Evolutionary conservation across 1,140 invertebrate species (phyloP).

Genomic region (Rhyacophila brunnea): DNA sequence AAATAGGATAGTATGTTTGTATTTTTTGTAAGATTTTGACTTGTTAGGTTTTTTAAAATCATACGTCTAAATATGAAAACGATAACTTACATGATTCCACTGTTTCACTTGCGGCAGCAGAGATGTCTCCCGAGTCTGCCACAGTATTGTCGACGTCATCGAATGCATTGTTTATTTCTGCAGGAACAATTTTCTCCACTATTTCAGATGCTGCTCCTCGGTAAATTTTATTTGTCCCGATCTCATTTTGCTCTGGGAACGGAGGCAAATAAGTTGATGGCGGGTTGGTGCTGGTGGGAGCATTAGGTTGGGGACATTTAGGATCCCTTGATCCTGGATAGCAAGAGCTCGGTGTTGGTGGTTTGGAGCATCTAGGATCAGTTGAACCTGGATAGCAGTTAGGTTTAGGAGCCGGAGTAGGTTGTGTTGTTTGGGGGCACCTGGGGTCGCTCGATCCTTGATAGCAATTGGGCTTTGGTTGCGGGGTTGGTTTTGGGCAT

Average conservation of each 20-base stretch:
- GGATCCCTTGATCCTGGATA: conserved; percentile 61
- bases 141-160: conserved; percentile 9
- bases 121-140: conserved; percentile 7
- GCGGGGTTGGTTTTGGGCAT: conserved; percentile 37
- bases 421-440: conserved; percentile 38
- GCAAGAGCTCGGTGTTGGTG: conserved; percentile 50
- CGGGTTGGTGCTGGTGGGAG: conserved; percentile 54
- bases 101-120: conserved; percentile 3
- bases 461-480: conserved; percentile 35
- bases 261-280: conserved; percentile 56
- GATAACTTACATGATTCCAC: conserved; percentile 4
- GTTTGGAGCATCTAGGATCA: conserved; percentile 40
- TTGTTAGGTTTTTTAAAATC: not conserved
- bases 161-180: not conserved
- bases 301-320: conserved; percentile 56
- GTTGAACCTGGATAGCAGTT: conserved; percentile 46
- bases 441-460: conserved; percentile 42
- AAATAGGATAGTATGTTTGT: too few relatives aligned
- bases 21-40: not conserved
- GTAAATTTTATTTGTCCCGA: conserved; percentile 38
- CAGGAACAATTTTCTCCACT: conserved; percentile 6
- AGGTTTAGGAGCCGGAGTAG: conserved; percentile 38
- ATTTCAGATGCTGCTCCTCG: conserved; percentile 33
- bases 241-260: conserved; percentile 46
- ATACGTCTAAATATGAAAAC: not conserved